Evolutionary conservation across 2,888 invertebrate species (phyloP).

Genomic region (Dolichomitus sp.): DNA sequence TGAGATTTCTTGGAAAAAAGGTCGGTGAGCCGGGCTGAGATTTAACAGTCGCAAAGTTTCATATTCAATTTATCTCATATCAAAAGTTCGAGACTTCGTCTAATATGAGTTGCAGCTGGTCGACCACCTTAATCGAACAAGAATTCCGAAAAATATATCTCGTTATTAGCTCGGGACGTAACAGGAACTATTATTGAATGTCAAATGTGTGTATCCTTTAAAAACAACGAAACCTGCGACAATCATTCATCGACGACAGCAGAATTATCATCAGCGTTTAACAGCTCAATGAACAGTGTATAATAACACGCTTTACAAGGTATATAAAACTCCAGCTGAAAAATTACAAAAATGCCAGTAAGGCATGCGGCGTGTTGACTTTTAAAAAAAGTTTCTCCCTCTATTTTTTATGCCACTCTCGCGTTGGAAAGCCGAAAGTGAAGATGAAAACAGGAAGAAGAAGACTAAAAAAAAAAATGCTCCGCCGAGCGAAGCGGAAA

Average conservation of each 20-base stretch:
- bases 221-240: neutral
- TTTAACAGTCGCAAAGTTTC: too few relatives aligned
- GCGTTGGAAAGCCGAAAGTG: constrained; percentile 6
- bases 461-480: constrained; percentile 28
- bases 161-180: too few relatives aligned
- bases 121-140: too few relatives aligned
- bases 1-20: too few relatives aligned
- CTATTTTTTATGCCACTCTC: neutral
- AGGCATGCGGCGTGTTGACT: constrained; percentile 31
- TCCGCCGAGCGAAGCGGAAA: constrained; percentile 17
- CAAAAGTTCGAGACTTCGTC: too few relatives aligned
- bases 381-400: neutral
- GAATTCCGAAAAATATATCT: too few relatives aligned
- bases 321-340: constrained; percentile 19
- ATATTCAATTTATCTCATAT: too few relatives aligned
- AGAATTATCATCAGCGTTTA: neutral
- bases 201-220: neutral
- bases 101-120: too few relatives aligned
- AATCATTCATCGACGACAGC: constrained; percentile 41
- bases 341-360: constrained; percentile 50
- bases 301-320: constrained; percentile 24
- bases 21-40: too few relatives aligned
- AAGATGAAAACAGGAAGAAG: constrained; percentile 20
- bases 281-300: constrained; percentile 1
- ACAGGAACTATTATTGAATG: neutral